These are phyloP conservation scores for Brachionus koreanus DNA, from an alignment of 1,140 invertebrate species.

Conservation along the genomic window DNA sequence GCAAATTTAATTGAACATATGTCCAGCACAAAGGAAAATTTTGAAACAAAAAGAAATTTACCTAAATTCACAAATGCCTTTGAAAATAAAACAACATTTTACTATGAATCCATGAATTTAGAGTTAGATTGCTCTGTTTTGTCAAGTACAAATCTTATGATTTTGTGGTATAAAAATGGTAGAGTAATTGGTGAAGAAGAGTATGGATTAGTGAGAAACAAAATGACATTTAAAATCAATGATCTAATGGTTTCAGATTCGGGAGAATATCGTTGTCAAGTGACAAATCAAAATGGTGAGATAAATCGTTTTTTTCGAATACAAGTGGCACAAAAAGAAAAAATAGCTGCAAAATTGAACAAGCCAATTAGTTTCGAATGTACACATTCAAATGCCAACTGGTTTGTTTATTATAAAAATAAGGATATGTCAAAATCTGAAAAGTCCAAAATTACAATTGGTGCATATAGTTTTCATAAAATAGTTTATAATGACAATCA, in stretches of 20 bases:
- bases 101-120: not conserved
- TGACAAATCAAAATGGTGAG: not conserved
- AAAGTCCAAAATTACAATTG: not conserved
- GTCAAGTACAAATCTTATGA: not conserved
- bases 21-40: too few relatives aligned
- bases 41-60: not conserved
- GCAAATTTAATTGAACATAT: too few relatives aligned
- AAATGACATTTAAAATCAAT: not conserved
- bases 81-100: not conserved
- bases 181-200: not conserved
- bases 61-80: not conserved
- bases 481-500: not conserved
- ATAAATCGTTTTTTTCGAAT: not conserved
- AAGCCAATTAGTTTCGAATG: not conserved
- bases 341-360: not conserved
- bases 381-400: not conserved
- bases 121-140: not conserved
- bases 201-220: not conserved
- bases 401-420: slow-evolving; percentile 1
- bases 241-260: not conserved
- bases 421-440: not conserved
- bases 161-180: slow-evolving; percentile 21
- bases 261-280: not conserved
- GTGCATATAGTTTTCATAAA: not conserved
- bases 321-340: not conserved